These are phyloP conservation scores for Suillia variegata DNA, from an alignment of 2,888 invertebrate genomes.

Conservation along the genomic window DNA sequence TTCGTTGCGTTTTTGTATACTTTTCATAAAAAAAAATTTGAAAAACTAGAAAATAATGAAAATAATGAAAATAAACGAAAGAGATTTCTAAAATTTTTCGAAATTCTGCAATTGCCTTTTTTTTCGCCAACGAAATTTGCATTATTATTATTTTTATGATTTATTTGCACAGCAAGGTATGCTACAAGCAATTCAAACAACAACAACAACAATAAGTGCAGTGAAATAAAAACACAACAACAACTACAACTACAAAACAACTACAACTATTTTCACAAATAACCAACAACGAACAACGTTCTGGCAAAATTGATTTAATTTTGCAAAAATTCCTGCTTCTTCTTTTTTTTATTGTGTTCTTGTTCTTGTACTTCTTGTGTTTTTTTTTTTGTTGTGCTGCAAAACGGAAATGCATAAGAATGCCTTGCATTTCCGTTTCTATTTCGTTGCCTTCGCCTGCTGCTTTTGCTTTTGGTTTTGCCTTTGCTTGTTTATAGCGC, in stretches of 20 bases:
- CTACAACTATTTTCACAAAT: neutral
- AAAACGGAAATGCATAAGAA: slow-evolving; percentile 47
- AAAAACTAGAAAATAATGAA: neutral
- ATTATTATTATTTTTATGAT: neutral
- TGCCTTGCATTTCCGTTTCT: slow-evolving; percentile 52
- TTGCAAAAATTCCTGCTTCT: neutral
- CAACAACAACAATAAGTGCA: neutral
- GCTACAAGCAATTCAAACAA: neutral
- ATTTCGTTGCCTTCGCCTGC: slow-evolving; percentile 21
- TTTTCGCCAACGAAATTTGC: neutral
- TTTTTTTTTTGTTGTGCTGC: too few relatives aligned
- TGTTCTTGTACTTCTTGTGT: too few relatives aligned
- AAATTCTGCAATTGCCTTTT: neutral
- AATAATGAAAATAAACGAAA: neutral
- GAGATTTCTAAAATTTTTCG: neutral
- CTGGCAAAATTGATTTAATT: slow-evolving; percentile 1
- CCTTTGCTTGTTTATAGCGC: neutral
- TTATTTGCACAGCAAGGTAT: neutral
- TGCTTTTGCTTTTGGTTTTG: too few relatives aligned
- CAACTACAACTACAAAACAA: neutral
- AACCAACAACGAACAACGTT: neutral
- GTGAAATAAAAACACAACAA: neutral
- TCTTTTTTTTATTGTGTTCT: too few relatives aligned
- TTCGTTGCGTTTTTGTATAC: too few relatives aligned
- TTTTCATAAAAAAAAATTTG: too few relatives aligned